Percentiles rank a stretch among this genome's conserved stretches.
Conservation (phyloP, 2,888 invertebrate genomes). For the Perdita meconis region DNA sequence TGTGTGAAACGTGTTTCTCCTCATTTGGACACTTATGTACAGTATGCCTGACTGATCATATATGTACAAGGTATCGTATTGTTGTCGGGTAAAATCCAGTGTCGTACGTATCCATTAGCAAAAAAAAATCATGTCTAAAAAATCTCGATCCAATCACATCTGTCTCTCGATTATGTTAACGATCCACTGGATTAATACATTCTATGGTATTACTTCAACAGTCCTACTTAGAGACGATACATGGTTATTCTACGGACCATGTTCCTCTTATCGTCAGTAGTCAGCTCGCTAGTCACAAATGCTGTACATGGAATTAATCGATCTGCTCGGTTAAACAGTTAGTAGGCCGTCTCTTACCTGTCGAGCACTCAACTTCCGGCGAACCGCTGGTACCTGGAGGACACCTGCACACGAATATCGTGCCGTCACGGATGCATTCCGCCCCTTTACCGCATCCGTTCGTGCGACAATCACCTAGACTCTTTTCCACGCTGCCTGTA, state of each 20-base stretch:
- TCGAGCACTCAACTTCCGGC: constrained; percentile 89
- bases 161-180: constrained; percentile 83
- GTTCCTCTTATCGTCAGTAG: constrained; percentile 77
- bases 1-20: constrained; percentile 80
- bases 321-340: constrained; percentile 76
- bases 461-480: constrained; percentile 90
- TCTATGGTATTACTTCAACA: constrained; percentile 74
- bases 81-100: constrained; percentile 63
- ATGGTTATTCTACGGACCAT: constrained; percentile 82
- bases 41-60: constrained; percentile 66
- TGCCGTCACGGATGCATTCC: constrained; percentile 94
- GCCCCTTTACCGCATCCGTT: constrained; percentile 93
- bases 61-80: constrained; percentile 48
- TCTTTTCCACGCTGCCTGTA: constrained; percentile 78
- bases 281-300: constrained; percentile 82
- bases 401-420: constrained; percentile 93
- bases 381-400: constrained; percentile 90
- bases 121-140: constrained; percentile 35
- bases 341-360: constrained; percentile 85
- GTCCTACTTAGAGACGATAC: constrained; percentile 77
- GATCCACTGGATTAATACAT: constrained; percentile 79
- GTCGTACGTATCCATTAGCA: constrained; percentile 36
- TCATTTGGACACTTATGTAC: constrained; percentile 80
- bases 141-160: constrained; percentile 83
- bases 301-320: constrained; percentile 80